Evolutionary conservation across 1,140 invertebrate species (phyloP).

Genomic region (Calephelis nemesis): DNA sequence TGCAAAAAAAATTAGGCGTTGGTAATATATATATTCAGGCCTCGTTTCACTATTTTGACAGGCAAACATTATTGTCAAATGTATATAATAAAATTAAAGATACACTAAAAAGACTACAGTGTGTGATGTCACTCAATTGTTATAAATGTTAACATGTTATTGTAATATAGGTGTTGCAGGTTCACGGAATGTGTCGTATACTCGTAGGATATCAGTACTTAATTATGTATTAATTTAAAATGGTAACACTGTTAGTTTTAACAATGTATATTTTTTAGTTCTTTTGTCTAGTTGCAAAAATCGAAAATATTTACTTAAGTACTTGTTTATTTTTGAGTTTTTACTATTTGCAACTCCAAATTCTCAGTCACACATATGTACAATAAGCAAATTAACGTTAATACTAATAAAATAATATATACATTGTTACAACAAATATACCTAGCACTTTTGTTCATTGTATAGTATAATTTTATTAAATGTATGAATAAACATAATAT

Average conservation of each 20-base stretch:
- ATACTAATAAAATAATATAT: not conserved
- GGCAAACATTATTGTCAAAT: too few species aligned
- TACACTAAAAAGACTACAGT: not conserved
- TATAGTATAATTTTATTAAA: conserved; percentile 3
- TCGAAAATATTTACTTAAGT: too few species aligned
- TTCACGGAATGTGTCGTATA: conserved; percentile 7
- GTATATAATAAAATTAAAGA: not conserved
- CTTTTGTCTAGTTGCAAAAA: too few species aligned
- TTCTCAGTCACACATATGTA: not conserved
- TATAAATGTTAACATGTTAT: conserved; percentile 19
- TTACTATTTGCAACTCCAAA: not conserved
- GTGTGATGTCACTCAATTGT: not conserved
- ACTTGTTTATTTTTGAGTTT: too few species aligned
- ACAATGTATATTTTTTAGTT: not conserved
- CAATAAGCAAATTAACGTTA: not conserved
- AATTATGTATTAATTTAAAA: not conserved
- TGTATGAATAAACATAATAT: not conserved
- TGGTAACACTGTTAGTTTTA: not conserved
- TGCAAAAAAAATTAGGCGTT: too few species aligned
- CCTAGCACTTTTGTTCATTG: not conserved
- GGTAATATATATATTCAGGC: too few species aligned
- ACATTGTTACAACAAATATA: not conserved
- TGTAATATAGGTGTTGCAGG: conserved; percentile 15
- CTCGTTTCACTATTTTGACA: too few species aligned
- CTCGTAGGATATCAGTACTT: conserved; percentile 10